Percentiles rank a stretch among this genome's conserved stretches.
phyloP scores from a whole-genome alignment of 2,797 vertebrate genomes.

The Serranus cabrilla region DNA sequence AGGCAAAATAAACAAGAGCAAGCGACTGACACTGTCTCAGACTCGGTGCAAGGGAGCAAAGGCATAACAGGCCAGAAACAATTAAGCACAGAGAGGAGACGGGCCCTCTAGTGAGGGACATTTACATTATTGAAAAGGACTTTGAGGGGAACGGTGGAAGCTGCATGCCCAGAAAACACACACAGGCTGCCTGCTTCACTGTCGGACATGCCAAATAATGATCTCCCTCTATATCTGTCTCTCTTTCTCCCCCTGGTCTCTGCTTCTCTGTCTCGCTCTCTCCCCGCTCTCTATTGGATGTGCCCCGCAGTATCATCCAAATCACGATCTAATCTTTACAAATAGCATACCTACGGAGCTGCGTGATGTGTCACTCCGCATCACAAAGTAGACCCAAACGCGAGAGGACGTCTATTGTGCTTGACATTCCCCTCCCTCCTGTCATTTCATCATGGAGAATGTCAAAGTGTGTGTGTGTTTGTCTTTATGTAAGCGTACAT shows the following conservation, averaged over 20 bases:
- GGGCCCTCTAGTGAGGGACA: constrained; percentile 68
- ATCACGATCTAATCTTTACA: constrained; percentile 70
- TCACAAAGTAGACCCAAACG: constrained; percentile 48
- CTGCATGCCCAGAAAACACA: constrained; percentile 66
- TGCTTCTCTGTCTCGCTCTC: neutral
- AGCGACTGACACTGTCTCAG: constrained; percentile 37
- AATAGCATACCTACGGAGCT: constrained; percentile 61
- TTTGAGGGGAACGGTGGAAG: constrained; percentile 59
- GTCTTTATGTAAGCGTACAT: constrained; percentile 20
- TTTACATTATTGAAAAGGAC: constrained; percentile 78
- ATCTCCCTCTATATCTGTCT: constrained; percentile 47
- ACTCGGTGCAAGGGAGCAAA: constrained; percentile 36
- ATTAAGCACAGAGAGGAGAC: constrained; percentile 70
- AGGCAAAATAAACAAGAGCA: constrained; percentile 46
- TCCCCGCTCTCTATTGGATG: constrained; percentile 2
- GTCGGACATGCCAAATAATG: constrained; percentile 72
- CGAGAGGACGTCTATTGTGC: constrained; percentile 35
- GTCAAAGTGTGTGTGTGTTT: constrained; percentile 53
- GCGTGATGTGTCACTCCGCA: constrained; percentile 62
- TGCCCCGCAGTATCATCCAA: constrained; percentile 56
- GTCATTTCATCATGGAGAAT: constrained; percentile 70
- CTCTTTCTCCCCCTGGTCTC: constrained; percentile 10
- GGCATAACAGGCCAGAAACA: constrained; percentile 76
- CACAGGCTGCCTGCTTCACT: constrained; percentile 51
- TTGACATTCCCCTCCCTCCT: constrained; percentile 50